These are phyloP conservation scores for Misgurnus mizolepis DNA, from an alignment of 2,113 vertebrate species.

Conservation along the genomic window DNA sequence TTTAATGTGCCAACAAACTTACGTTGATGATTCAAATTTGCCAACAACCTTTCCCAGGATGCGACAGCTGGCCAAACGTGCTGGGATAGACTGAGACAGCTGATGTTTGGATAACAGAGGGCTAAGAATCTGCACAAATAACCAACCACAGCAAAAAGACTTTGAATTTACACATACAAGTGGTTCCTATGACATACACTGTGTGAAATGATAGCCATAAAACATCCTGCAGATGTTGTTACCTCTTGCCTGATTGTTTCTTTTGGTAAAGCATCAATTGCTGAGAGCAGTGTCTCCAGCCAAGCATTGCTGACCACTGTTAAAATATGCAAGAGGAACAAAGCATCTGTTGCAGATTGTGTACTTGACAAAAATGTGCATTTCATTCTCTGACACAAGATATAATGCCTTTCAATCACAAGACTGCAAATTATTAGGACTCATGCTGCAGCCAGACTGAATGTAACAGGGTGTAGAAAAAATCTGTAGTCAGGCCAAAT, in stretches of 20 bases:
- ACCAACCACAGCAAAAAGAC: constrained; percentile 27
- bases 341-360: background rate
- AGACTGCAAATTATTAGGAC: background rate
- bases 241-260: constrained; percentile 93
- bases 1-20: constrained; percentile 64
- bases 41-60: constrained; percentile 89
- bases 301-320: constrained; percentile 91
- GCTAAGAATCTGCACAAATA: constrained; percentile 82
- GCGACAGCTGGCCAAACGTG: constrained; percentile 89
- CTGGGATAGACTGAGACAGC: constrained; percentile 86
- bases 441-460: background rate
- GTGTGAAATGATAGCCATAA: background rate
- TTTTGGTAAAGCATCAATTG: constrained; percentile 88
- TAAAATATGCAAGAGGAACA: constrained; percentile 2
- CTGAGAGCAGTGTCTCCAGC: constrained; percentile 90
- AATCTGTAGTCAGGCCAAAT: too few species aligned
- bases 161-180: background rate
- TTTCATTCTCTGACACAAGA: background rate
- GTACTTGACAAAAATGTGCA: background rate
- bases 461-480: background rate
- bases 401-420: background rate
- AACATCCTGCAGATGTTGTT: constrained; percentile 42
- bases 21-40: constrained; percentile 90
- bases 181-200: background rate
- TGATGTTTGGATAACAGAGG: constrained; percentile 90